These are phyloP conservation scores for Ochlodes sylvanus DNA, from an alignment of 2,888 invertebrate species.

Conservation along the genomic window DNA sequence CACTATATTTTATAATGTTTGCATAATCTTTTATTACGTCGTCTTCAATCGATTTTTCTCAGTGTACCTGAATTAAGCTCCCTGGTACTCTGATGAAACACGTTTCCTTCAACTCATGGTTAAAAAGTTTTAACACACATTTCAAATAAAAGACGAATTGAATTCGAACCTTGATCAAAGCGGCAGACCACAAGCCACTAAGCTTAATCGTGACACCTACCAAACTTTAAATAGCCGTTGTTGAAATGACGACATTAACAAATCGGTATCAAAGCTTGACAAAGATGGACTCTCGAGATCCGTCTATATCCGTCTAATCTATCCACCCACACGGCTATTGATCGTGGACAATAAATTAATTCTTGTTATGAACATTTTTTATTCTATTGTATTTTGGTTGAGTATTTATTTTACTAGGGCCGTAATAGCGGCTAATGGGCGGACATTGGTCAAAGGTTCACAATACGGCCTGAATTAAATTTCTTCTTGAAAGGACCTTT, in stretches of 20 bases:
- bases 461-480: slow-evolving; percentile 46
- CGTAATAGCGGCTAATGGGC: slow-evolving; percentile 71
- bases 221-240: slow-evolving; percentile 79
- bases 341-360: slow-evolving; percentile 83
- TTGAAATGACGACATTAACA: slow-evolving; percentile 82
- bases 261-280: slow-evolving; percentile 84
- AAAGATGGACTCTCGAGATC: slow-evolving; percentile 82
- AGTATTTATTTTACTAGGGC: slow-evolving; percentile 74
- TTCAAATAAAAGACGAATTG: no score
- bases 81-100: no score
- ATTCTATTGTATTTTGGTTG: slow-evolving; percentile 71
- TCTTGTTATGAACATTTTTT: slow-evolving; percentile 83
- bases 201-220: slow-evolving; percentile 62
- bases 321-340: slow-evolving; percentile 84
- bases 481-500: slow-evolving; percentile 43
- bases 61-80: no score
- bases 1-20: no score
- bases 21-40: no score
- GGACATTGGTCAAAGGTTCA: slow-evolving; percentile 77
- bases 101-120: no score
- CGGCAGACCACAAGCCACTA: not conserved
- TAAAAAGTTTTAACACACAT: no score
- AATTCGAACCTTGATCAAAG: no score
- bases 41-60: no score
- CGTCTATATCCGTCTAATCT: slow-evolving; percentile 52